Evolutionary conservation across 2,888 invertebrate species (phyloP), one percentile per base, ranked within the genome.

Genomic region (Chrysolina americana): DNA sequence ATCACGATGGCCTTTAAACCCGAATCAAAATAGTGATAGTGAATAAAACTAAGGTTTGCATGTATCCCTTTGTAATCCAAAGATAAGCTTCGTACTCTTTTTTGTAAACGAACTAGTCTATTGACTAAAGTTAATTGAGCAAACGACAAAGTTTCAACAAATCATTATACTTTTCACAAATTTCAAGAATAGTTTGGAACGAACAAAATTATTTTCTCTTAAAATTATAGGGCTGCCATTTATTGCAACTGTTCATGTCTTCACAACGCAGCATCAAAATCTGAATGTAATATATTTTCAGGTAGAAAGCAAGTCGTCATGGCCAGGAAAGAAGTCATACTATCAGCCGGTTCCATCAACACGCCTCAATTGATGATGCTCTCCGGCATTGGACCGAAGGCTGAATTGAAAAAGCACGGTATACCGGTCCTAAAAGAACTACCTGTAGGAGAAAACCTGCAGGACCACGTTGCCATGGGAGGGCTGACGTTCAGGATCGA

Each of bases 341-440:
- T 98, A 50, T 94, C 96, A 13, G 97, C 96, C 0, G 98, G 98
- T 0, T 93, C 98, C 0, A 95, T 98, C 41, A 98, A 98, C 85
- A 94, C 94, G 13, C 96, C 98, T 0, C 98, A 98, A 85, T 89
- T 98, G 68, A 89, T 98, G 75, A 96, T 98, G 96, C 88, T 98
- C 0, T 97, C 97, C 0, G 98, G 98, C 0, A 78, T 87, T 28
- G 88, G 88, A 8, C 87, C 95, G 0, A 89, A 90, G 70, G 88
- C 92, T 15, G 95, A 96, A 81, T 89, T 96, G 13, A 88, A 89
- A 76, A 89, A 92, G 63, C 89, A 94, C 71, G 93, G 94, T 4
- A 94, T 97, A 64, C 92, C 91, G 9, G 92, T 95, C 0, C 82
- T 96, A 0, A 92, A 92, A 83, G 93, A 97, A 87, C 89, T 95